Evolutionary conservation across 2,888 invertebrate species (phyloP), one percentile per base, ranked within the genome.

Genomic region (Eubasilissa splendida): DNA sequence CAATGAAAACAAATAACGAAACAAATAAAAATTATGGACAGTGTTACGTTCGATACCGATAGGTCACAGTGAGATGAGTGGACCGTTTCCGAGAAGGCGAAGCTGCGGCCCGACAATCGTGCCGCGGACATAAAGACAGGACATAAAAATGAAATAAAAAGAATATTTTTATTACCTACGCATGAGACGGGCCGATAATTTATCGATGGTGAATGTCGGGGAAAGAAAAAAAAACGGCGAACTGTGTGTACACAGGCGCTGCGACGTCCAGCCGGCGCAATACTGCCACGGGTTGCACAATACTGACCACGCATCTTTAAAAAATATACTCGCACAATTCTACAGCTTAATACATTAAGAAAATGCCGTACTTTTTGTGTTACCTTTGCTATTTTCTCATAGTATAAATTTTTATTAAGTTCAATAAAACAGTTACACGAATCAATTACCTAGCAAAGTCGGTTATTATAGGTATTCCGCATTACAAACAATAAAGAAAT

Each of bases 141-240:
- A 76, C 75, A 76, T 81, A 81, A 81, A 81, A 81, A 75, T 52
- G 73, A 78, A 78, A 81, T 81, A 81, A 81, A 78, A 78, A 68
- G 50, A 58, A 78, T 75, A 75, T 70, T 81, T 68, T 76, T 71
- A 77, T 77, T 52, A 75, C 74, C 74, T 66, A 70, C 74, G 66
- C 75, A 60, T 58, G 78, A 78, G 71, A 52, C 50, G 70, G 76
- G 65, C 68, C 14, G 66, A 54, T 71, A 71, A 71, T 71, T 71
- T 71, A 71, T 71, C 53, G 53, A 56, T 71, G 53, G 53, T 54
- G 31, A 71, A 56, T 31, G 71, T 22, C 71, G 71, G 56, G 54
- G 54, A 54, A 54, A 71, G 54, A 54, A 54, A 71, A 54, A 71
- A 71, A 54, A 56, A 12, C 9, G n/a, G 42, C 52, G 68, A 52